Percentiles rank a stretch among this genome's conserved stretches.
These are phyloP conservation scores for Nephrocerus scutellatus DNA, from an alignment of 2,888 invertebrate genomes.

Conservation along the genomic window DNA sequence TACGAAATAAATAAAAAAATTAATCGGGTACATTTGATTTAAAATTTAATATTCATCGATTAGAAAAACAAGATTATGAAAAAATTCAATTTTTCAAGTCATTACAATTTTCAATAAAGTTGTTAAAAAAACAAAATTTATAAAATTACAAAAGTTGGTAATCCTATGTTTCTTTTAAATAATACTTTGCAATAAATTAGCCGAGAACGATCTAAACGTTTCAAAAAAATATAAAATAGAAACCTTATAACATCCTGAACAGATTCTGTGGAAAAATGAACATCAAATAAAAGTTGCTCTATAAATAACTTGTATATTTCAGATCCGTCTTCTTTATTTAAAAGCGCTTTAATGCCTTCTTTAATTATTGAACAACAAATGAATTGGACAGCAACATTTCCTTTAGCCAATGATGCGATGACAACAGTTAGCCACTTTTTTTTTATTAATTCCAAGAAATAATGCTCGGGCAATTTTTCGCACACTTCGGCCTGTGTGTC, in stretches of 20 bases:
- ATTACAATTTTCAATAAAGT: no score
- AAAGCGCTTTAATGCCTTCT: slow-evolving; percentile 50
- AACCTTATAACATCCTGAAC: slow-evolving; percentile 56
- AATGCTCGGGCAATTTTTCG: slow-evolving; percentile 49
- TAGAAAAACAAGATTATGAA: no score
- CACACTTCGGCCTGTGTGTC: slow-evolving; percentile 55
- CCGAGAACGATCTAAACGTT: slow-evolving; percentile 46
- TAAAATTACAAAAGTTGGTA: slow-evolving; percentile 1
- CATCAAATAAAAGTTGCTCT: slow-evolving; percentile 53
- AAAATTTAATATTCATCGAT: no score
- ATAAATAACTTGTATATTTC: slow-evolving; percentile 52
- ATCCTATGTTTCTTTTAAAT: neutral
- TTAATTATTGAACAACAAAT: slow-evolving; percentile 55
- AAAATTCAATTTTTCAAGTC: no score
- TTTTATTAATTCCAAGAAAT: slow-evolving; percentile 50
- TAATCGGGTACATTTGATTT: no score
- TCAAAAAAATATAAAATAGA: slow-evolving; percentile 30
- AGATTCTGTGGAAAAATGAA: slow-evolving; percentile 54
- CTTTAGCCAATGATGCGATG: slow-evolving; percentile 52
- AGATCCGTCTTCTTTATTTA: slow-evolving; percentile 49
- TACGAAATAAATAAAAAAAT: neutral
- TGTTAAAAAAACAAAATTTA: no score
- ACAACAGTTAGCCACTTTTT: slow-evolving; percentile 49
- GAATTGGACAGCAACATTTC: slow-evolving; percentile 53
- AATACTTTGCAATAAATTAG: slow-evolving; percentile 30